phyloP scores from a whole-genome alignment of 2,797 vertebrate species.

The Chrosomus eos region DNA sequence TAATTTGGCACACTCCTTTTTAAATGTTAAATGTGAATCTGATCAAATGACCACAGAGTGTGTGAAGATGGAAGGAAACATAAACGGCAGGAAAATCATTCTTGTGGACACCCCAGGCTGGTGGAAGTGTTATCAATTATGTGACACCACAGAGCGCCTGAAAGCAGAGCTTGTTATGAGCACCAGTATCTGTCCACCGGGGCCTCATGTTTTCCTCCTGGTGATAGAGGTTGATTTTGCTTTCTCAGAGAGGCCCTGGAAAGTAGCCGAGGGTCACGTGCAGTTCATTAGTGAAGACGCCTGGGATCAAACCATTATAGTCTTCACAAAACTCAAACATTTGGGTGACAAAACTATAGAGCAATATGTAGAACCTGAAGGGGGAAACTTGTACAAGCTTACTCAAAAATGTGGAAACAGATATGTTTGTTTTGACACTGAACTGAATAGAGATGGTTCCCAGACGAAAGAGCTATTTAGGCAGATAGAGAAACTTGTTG shows the following conservation, averaged over 20 bases:
- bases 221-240: neutral
- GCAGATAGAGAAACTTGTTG: neutral
- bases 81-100: neutral
- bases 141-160: neutral
- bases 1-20: neutral
- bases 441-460: neutral
- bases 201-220: neutral
- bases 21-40: neutral
- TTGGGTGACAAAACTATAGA: neutral
- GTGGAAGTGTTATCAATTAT: neutral
- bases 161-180: neutral
- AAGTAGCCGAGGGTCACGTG: neutral
- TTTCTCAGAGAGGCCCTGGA: neutral
- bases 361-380: neutral
- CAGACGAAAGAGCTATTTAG: neutral
- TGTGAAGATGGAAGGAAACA: neutral
- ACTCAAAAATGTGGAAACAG: slow-evolving; percentile 2
- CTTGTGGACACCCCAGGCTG: neutral
- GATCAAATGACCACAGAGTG: neutral
- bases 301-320: slow-evolving; percentile 1
- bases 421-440: neutral
- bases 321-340: neutral
- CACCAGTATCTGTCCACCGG: neutral
- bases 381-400: neutral
- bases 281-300: neutral